Percentiles rank a stretch among this genome's conserved stretches.
These are phyloP conservation scores for Pyrochroa serraticornis DNA, from an alignment of 2,888 invertebrate genomes.

Conservation along the genomic window DNA sequence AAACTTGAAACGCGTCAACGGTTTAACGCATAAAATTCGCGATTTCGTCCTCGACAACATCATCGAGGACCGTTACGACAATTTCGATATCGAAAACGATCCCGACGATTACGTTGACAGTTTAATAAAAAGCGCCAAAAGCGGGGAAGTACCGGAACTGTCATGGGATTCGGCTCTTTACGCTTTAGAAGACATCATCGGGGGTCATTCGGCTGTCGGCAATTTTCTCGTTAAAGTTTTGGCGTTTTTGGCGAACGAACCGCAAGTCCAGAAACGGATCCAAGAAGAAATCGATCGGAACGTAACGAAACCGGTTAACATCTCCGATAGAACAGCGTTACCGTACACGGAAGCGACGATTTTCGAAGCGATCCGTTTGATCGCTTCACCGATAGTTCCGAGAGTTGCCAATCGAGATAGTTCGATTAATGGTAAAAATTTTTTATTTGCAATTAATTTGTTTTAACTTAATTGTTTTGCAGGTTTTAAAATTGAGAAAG, in stretches of 20 bases:
- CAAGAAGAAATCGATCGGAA: constrained; percentile 62
- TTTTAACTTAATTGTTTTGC: constrained; percentile 39
- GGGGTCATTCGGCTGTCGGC: constrained; percentile 70
- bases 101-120: constrained; percentile 66
- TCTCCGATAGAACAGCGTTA: constrained; percentile 60
- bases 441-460: constrained; percentile 15
- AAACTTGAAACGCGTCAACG: constrained; percentile 60
- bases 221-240: constrained; percentile 67
- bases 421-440: constrained; percentile 63
- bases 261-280: constrained; percentile 62
- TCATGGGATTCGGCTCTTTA: constrained; percentile 63
- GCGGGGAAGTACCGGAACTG: constrained; percentile 54
- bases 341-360: constrained; percentile 68
- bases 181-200: constrained; percentile 57
- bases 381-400: constrained; percentile 72
- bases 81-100: constrained; percentile 39
- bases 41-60: constrained; percentile 62
- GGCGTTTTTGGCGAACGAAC: constrained; percentile 62
- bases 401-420: constrained; percentile 69
- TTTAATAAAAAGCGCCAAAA: constrained; percentile 62
- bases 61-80: constrained; percentile 58
- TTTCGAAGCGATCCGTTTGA: constrained; percentile 66
- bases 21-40: constrained; percentile 62
- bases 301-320: constrained; percentile 46
- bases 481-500: constrained; percentile 67